Evolutionary conservation across 2,113 vertebrate genomes (phyloP).

Genomic region (Crotalus horridus): DNA sequence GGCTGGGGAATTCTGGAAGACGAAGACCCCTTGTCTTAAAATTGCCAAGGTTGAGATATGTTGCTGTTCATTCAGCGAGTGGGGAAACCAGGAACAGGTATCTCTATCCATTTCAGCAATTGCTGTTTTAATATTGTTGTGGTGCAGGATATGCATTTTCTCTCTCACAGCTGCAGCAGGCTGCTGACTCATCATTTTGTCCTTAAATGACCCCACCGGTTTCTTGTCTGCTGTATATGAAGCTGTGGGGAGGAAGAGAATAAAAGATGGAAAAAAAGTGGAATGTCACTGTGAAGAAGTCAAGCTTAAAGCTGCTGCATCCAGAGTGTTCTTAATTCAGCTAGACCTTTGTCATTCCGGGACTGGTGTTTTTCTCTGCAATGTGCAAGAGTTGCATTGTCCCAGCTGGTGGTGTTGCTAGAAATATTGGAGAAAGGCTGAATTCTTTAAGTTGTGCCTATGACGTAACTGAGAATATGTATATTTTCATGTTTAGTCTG

Average conservation of each 20-base stretch:
- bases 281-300: background rate
- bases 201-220: background rate
- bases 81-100: fast-evolving
- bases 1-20: background rate
- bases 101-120: fast-evolving
- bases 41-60: background rate
- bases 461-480: background rate
- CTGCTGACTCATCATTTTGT: background rate
- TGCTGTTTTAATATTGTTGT: background rate
- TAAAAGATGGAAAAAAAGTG: background rate
- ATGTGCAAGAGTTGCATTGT: background rate
- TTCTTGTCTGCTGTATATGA: background rate
- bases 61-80: background rate
- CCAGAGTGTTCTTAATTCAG: background rate
- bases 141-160: background rate
- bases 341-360: background rate
- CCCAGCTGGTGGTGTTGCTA: background rate
- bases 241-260: background rate
- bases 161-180: background rate
- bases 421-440: background rate
- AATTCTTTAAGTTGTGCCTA: background rate
- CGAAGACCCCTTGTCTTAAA: background rate
- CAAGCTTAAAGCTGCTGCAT: background rate
- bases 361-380: background rate
- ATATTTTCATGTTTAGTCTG: background rate